Conservation (phyloP, 2,113 vertebrate genomes). For the Laticauda colubrina region DNA sequence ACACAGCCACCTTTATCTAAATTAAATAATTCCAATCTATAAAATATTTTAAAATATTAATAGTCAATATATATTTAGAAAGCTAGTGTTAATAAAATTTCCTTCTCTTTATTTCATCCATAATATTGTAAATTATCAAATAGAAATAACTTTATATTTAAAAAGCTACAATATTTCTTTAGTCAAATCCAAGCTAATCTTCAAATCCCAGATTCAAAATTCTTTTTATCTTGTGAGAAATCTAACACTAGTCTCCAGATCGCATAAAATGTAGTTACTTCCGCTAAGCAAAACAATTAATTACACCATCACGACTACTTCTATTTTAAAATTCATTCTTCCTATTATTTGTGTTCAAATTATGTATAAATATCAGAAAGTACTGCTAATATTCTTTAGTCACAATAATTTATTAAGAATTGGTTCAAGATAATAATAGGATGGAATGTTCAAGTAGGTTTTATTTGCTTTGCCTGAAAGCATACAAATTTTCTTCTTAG, state of each 20-base stretch:
- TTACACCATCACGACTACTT: neutral
- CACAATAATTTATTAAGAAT: neutral
- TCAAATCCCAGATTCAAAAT: neutral
- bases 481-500: slow-evolving; percentile 1
- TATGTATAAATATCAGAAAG: neutral
- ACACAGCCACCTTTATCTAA: neutral
- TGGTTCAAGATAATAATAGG: neutral
- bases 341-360: neutral
- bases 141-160: neutral
- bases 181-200: neutral
- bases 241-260: neutral
- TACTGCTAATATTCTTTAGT: neutral
- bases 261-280: neutral
- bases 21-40: neutral
- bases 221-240: neutral
- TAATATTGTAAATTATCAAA: no score
- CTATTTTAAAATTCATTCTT: neutral
- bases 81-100: neutral
- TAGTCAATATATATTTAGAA: neutral
- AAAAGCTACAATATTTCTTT: neutral
- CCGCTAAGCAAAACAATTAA: neutral
- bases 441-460: neutral
- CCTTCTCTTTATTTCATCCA: neutral
- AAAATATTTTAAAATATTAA: neutral
- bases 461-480: slow-evolving; percentile 1